Conservation (phyloP, 1,140 invertebrate species). For the Penaeus chinensis region DNA sequence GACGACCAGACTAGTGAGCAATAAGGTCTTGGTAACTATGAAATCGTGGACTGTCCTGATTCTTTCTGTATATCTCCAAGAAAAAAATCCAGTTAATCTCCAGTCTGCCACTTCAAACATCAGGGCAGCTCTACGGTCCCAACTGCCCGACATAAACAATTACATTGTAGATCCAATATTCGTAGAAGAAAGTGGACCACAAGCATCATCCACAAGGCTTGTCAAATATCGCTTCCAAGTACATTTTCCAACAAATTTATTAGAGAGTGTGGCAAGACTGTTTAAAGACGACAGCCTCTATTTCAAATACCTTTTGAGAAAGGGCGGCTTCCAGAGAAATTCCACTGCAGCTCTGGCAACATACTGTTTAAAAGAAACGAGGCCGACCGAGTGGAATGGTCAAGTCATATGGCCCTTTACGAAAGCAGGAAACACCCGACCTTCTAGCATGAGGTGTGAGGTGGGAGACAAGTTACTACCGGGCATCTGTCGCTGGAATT, state of each 20-base stretch:
- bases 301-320: not conserved
- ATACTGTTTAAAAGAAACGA: slow-evolving; percentile 13
- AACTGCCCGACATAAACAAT: slow-evolving; percentile 17
- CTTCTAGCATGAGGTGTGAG: slow-evolving; percentile 40
- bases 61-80: not conserved
- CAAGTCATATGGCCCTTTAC: slow-evolving; percentile 39
- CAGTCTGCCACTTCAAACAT: not conserved
- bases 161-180: slow-evolving; percentile 14
- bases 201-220: not conserved
- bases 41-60: slow-evolving; percentile 34
- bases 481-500: slow-evolving; percentile 49
- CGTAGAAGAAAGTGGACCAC: not conserved
- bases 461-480: slow-evolving; percentile 19
- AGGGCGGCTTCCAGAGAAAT: not conserved
- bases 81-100: not conserved
- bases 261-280: not conserved
- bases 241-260: slow-evolving; percentile 20
- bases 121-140: not conserved
- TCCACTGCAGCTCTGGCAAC: slow-evolving; percentile 28
- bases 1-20: slow-evolving; percentile 26
- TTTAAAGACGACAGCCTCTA: not conserved
- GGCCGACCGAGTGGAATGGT: not conserved
- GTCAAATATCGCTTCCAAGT: slow-evolving; percentile 27
- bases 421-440: slow-evolving; percentile 25
- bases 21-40: slow-evolving; percentile 47